Evolutionary conservation across 2,888 invertebrate species (phyloP).

Genomic region (Lamellibrachia columna): DNA sequence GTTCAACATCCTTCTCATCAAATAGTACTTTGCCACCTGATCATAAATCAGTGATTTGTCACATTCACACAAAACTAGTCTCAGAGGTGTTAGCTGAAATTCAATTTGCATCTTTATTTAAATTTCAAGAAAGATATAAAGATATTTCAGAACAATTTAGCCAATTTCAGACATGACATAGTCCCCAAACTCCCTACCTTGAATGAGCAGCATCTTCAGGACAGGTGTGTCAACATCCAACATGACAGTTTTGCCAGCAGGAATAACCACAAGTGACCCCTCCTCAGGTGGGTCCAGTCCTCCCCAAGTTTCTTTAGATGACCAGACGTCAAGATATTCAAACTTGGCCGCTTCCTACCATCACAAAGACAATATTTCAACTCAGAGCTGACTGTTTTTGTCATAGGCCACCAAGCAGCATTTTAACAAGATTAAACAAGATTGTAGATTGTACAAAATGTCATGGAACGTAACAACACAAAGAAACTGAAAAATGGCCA

Average conservation of each 20-base stretch:
- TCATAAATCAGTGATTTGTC: background rate
- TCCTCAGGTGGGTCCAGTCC: constrained; percentile 47
- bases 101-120: background rate
- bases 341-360: constrained; percentile 38
- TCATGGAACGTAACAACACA: too few relatives aligned
- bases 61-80: too few relatives aligned
- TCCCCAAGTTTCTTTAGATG: constrained; percentile 58
- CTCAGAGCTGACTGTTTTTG: background rate
- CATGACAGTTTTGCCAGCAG: constrained; percentile 52
- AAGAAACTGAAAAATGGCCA: too few relatives aligned
- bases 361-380: background rate
- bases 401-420: background rate
- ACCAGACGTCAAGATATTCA: constrained; percentile 61
- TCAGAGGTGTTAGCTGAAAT: too few relatives aligned
- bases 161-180: background rate
- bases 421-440: background rate
- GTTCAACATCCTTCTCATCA: constrained; percentile 57
- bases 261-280: constrained; percentile 58
- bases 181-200: constrained; percentile 45
- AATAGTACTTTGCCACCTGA: constrained; percentile 57
- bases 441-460: too few relatives aligned
- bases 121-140: background rate
- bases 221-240: constrained; percentile 54
- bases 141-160: background rate
- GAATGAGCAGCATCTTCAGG: constrained; percentile 57